phyloP scores from a whole-genome alignment of 2,113 vertebrate species.

The Kobus ellipsiprymnus region DNA sequence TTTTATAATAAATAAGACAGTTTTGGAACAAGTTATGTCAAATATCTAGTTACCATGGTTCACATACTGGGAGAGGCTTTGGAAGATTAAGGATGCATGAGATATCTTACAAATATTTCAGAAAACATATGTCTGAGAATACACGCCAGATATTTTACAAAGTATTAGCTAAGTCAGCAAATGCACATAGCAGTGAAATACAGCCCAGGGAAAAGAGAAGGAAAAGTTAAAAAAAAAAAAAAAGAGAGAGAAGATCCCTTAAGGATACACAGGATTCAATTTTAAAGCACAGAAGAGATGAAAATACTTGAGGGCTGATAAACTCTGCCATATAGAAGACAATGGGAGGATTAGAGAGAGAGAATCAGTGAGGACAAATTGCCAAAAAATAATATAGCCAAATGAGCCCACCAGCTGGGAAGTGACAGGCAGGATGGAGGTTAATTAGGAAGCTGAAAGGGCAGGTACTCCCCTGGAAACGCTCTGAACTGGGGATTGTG shows the following conservation, averaged over 20 bases:
- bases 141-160: slow-evolving; percentile 39
- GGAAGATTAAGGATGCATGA: slow-evolving; percentile 39
- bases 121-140: slow-evolving; percentile 43
- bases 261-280: neutral
- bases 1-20: slow-evolving; percentile 27
- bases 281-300: neutral
- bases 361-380: neutral
- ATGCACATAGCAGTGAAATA: slow-evolving; percentile 2
- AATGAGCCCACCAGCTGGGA: neutral
- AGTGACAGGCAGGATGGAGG: neutral
- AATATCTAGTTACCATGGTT: slow-evolving; percentile 43
- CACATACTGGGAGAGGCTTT: slow-evolving; percentile 30
- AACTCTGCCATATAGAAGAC: neutral
- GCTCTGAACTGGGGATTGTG: neutral
- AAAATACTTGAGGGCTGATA: neutral
- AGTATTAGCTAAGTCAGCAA: slow-evolving; percentile 62
- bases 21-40: slow-evolving; percentile 48
- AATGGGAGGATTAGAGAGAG: neutral
- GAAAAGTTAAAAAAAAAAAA: neutral
- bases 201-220: neutral
- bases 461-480: neutral
- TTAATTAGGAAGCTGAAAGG: neutral
- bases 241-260: neutral
- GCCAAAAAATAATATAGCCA: neutral
- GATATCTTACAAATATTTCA: slow-evolving; percentile 38